Evolutionary conservation across 1,140 invertebrate genomes (phyloP).

Genomic region (Macrobrachium rosenbergii): DNA sequence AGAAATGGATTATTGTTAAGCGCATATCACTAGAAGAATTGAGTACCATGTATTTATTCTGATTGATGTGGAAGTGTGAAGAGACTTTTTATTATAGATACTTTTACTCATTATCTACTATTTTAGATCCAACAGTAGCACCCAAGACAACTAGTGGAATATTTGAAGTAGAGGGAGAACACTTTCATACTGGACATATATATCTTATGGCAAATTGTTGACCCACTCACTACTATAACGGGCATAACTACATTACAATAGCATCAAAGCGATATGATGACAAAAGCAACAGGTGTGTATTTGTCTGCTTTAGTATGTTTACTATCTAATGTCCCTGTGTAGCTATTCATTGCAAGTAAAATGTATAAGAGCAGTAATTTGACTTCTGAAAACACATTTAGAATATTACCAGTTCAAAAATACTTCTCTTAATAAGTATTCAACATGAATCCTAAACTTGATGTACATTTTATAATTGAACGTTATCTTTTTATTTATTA

Average conservation of each 20-base stretch:
- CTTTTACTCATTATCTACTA: neutral
- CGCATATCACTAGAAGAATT: too few relatives aligned
- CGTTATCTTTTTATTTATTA: too few relatives aligned
- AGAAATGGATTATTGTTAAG: too few relatives aligned
- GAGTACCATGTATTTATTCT: too few relatives aligned
- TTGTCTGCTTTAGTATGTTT: neutral
- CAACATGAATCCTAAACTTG: too few relatives aligned
- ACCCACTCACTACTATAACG: conserved; percentile 23
- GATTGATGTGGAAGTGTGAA: too few relatives aligned
- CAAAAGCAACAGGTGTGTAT: conserved; percentile 11
- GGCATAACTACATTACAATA: conserved; percentile 18
- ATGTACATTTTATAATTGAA: too few relatives aligned
- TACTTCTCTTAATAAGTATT: too few relatives aligned
- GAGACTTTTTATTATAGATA: neutral
- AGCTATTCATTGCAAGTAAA: neutral
- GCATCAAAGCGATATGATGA: conserved; percentile 16
- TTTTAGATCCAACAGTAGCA: conserved; percentile 16
- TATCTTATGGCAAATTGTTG: conserved; percentile 39
- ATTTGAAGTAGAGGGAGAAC: conserved; percentile 41
- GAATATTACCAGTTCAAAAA: too few relatives aligned
- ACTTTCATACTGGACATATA: conserved; percentile 22
- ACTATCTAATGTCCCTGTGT: neutral
- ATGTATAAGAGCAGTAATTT: neutral
- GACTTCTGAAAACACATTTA: too few relatives aligned
- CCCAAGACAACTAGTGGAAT: conserved; percentile 29